Evolutionary conservation across 2,113 vertebrate genomes (phyloP).

Genomic region (Melanerpes aurifrons): DNA sequence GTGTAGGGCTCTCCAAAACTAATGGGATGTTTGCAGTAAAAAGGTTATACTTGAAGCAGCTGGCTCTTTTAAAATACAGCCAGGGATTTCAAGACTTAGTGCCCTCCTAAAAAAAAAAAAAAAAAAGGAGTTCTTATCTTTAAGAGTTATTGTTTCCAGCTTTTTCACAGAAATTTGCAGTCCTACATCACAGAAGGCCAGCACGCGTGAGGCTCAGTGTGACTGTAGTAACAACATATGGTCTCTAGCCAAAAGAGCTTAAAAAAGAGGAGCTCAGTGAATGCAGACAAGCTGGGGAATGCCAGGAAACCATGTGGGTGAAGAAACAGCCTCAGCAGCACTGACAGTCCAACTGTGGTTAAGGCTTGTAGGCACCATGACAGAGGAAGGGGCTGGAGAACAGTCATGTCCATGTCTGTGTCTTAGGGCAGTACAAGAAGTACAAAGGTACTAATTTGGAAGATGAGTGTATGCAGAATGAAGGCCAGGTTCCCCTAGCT

Average conservation of each 20-base stretch:
- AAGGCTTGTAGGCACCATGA: fast-evolving
- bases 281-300: not conserved
- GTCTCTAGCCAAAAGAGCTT: not conserved
- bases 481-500: not conserved
- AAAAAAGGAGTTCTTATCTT: not conserved
- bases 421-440: not conserved
- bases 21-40: not conserved
- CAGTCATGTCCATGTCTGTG: fast-evolving
- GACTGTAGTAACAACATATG: slow-evolving; percentile 27
- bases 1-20: not conserved
- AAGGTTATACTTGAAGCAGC: not conserved
- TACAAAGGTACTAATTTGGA: not conserved
- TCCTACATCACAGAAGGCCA: slow-evolving; percentile 21
- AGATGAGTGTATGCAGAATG: not conserved
- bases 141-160: not conserved
- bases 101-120: not conserved
- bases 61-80: not conserved
- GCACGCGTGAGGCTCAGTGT: not conserved
- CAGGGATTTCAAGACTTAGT: not conserved
- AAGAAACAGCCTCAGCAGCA: not conserved
- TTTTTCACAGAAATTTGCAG: slow-evolving; percentile 44
- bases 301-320: not conserved
- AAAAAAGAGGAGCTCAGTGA: slow-evolving; percentile 22
- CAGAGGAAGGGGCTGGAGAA: not conserved
- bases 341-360: not conserved